Conservation (phyloP, 2,113 vertebrate species). For the Nycticorax nycticorax region DNA sequence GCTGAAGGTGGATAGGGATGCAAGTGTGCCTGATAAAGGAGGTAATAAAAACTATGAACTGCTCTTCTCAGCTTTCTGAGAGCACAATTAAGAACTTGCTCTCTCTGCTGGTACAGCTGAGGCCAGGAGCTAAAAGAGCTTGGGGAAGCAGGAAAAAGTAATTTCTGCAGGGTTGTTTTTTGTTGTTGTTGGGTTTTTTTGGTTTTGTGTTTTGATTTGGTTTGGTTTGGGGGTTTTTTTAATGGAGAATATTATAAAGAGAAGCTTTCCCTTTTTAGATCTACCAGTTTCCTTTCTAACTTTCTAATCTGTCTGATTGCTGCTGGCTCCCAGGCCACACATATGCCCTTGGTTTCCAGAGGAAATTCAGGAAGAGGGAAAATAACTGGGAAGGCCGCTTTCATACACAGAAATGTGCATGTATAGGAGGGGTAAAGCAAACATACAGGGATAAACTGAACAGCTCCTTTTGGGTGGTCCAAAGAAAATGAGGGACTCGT, state of each 20-base stretch:
- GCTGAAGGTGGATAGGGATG: not conserved
- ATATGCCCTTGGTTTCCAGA: not conserved
- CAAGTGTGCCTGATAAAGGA: not conserved
- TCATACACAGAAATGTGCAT: not conserved
- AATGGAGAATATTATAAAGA: not conserved
- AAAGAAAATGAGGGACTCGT: not conserved
- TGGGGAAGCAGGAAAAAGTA: not conserved
- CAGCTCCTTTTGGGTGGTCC: not conserved
- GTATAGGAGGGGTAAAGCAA: not conserved
- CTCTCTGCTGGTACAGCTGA: not conserved
- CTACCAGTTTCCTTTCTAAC: not conserved
- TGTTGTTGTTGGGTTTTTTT: not conserved
- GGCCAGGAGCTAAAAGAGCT: not conserved
- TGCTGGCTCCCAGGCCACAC: not conserved
- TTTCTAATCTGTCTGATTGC: not conserved
- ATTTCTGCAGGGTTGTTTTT: not conserved
- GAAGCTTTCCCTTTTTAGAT: not conserved
- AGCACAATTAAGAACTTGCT: not conserved
- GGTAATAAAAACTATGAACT: not conserved
- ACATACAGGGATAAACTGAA: not conserved
- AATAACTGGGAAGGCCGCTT: not conserved
- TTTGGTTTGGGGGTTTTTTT: not conserved
- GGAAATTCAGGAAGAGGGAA: not conserved
- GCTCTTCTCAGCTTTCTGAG: slow-evolving; percentile 18
- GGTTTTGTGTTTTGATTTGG: too few species aligned